Evolutionary conservation across 2,797 vertebrate genomes (phyloP).

Genomic region (Siniperca undulata): DNA sequence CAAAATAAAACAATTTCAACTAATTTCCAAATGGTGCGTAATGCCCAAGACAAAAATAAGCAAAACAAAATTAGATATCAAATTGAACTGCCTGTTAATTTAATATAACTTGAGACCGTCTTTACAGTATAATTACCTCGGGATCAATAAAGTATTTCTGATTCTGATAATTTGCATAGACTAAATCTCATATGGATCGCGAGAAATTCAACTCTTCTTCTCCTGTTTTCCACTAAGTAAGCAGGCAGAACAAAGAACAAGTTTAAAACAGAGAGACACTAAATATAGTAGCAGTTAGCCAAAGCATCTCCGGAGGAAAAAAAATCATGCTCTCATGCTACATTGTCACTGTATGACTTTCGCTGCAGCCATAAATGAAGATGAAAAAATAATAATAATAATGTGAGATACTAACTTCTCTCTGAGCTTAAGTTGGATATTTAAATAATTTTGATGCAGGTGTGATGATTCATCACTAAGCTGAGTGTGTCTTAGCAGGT

Average conservation of each 20-base stretch:
- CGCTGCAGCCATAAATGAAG: neutral
- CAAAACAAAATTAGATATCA: neutral
- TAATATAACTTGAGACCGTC: neutral
- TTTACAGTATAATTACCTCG: neutral
- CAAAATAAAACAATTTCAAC: neutral
- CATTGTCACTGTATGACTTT: constrained; percentile 8
- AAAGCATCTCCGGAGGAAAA: neutral
- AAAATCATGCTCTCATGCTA: constrained; percentile 3
- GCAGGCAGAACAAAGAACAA: neutral
- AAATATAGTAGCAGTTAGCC: constrained; percentile 4
- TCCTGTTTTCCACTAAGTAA: neutral
- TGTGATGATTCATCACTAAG: constrained; percentile 45
- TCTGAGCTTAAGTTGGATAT: neutral
- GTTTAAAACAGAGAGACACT: constrained; percentile 19
- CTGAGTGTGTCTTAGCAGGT: constrained; percentile 21
- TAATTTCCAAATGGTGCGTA: neutral
- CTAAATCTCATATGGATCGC: constrained; percentile 14
- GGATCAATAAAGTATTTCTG: too few species aligned
- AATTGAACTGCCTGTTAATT: neutral
- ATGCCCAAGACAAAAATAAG: neutral
- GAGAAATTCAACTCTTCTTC: neutral
- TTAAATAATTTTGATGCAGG: constrained; percentile 7
- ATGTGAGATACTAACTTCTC: constrained; percentile 2
- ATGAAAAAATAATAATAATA: constrained; percentile 20
- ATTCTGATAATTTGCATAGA: neutral